These are phyloP conservation scores for Atractosteus spatula DNA, from an alignment of 2,113 vertebrate species.

Conservation along the genomic window DNA sequence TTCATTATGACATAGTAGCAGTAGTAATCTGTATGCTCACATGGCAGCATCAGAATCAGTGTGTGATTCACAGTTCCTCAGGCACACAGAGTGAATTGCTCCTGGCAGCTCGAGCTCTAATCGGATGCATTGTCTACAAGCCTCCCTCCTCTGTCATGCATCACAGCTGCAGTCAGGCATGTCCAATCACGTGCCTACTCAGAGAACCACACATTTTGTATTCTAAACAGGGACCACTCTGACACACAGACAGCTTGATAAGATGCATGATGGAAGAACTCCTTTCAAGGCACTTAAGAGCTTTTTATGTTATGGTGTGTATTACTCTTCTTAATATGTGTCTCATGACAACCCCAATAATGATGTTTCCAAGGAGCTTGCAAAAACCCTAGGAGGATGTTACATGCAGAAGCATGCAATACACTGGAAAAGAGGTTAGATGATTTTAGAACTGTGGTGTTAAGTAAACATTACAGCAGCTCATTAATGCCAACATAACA, in stretches of 20 bases:
- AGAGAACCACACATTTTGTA: conserved; percentile 9
- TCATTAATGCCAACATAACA: no score
- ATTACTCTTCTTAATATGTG: conserved; percentile 47
- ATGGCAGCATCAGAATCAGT: conserved; percentile 15
- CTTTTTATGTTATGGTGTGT: conserved; percentile 43
- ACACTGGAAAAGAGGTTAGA: not conserved
- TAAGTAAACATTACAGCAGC: no score
- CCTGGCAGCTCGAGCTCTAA: conserved; percentile 20
- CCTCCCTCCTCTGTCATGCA: conserved; percentile 7
- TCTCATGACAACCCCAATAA: conserved; percentile 40
- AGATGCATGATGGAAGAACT: conserved; percentile 33
- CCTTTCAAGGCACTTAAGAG: conserved; percentile 38
- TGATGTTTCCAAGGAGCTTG: conserved; percentile 29
- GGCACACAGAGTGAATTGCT: conserved; percentile 32
- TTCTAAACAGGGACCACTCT: conserved; percentile 21
- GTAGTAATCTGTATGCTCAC: conserved; percentile 1
- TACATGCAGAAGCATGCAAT: not conserved
- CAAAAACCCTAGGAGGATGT: not conserved
- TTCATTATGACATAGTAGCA: no score
- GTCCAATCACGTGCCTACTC: conserved; percentile 13
- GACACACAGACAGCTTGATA: conserved; percentile 24
- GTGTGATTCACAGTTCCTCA: conserved; percentile 31
- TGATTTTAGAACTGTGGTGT: no score
- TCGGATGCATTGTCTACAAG: conserved; percentile 12
- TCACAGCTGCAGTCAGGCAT: not conserved